Evolutionary conservation across 1,140 invertebrate genomes (phyloP).

Genomic region (Fragariocoptes setiger): DNA sequence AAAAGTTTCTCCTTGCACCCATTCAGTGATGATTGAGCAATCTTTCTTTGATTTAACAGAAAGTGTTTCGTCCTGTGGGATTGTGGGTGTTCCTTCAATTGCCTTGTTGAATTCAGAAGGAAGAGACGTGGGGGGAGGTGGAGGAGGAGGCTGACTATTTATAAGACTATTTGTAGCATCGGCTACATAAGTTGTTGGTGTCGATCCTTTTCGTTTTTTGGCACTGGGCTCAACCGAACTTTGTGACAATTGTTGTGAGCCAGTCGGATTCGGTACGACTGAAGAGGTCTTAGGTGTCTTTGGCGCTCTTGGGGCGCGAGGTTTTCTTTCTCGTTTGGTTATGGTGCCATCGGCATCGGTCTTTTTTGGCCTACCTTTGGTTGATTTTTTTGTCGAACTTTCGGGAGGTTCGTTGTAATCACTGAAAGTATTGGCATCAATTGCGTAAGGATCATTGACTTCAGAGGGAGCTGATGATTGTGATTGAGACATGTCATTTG

Average conservation of each 20-base stretch:
- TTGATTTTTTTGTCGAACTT: conserved; percentile 5
- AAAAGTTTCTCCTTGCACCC: conserved; percentile 80
- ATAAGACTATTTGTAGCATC: neutral
- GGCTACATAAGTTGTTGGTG: neutral
- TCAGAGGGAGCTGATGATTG: neutral
- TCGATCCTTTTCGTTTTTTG: neutral
- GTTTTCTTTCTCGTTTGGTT: conserved; percentile 10
- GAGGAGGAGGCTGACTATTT: neutral
- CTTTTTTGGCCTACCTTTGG: conserved; percentile 10
- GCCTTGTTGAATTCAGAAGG: neutral
- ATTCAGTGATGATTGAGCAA: conserved; percentile 64
- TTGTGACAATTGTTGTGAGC: neutral
- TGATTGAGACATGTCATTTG: neutral
- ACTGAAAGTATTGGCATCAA: neutral
- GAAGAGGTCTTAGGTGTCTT: conserved; percentile 1
- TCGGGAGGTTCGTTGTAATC: conserved; percentile 7
- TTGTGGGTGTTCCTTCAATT: neutral
- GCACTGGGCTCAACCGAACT: neutral
- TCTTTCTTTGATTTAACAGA: conserved; percentile 74
- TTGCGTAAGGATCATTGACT: neutral
- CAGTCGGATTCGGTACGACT: neutral
- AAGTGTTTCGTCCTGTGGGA: conserved; percentile 7
- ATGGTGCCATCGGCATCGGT: conserved; percentile 2
- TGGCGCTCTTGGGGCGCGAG: conserved; percentile 6
- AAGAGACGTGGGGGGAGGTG: too few species aligned